Evolutionary conservation across 2,113 vertebrate genomes (phyloP).

Genomic region (Scomber japonicus): DNA sequence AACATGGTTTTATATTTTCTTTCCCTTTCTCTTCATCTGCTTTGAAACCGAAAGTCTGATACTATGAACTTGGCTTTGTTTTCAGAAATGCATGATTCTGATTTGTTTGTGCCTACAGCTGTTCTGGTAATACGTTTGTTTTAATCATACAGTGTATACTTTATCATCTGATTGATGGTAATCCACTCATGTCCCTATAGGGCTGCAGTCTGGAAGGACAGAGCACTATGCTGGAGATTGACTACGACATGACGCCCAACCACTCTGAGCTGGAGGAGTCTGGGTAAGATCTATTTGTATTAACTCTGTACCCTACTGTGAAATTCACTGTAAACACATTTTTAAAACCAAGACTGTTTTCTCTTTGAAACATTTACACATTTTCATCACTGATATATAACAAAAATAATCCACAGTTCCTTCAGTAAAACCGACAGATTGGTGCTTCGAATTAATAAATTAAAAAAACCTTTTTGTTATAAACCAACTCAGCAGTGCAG

Average conservation of each 20-base stretch:
- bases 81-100: conserved; percentile 76
- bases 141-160: neutral
- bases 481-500: neutral
- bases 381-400: too few species aligned
- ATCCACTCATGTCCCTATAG: conserved; percentile 76
- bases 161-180: conserved; percentile 22
- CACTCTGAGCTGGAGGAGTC: conserved; percentile 89
- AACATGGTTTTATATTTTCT: conserved; percentile 40
- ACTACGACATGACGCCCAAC: conserved; percentile 91
- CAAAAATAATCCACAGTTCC: too few species aligned
- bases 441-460: too few species aligned
- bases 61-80: conserved; percentile 19
- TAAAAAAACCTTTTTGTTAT: too few species aligned
- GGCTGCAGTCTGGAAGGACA: conserved; percentile 93
- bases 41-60: conserved; percentile 53
- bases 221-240: conserved; percentile 89
- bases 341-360: neutral
- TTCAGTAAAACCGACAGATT: too few species aligned
- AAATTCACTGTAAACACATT: neutral
- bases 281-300: conserved; percentile 80
- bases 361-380: too few species aligned
- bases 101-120: conserved; percentile 27
- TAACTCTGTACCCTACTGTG: neutral
- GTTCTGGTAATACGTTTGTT: conserved; percentile 19
- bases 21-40: conserved; percentile 43